These are phyloP conservation scores for Eumerus sabulonum DNA, from an alignment of 2,888 invertebrate genomes.

Conservation along the genomic window DNA sequence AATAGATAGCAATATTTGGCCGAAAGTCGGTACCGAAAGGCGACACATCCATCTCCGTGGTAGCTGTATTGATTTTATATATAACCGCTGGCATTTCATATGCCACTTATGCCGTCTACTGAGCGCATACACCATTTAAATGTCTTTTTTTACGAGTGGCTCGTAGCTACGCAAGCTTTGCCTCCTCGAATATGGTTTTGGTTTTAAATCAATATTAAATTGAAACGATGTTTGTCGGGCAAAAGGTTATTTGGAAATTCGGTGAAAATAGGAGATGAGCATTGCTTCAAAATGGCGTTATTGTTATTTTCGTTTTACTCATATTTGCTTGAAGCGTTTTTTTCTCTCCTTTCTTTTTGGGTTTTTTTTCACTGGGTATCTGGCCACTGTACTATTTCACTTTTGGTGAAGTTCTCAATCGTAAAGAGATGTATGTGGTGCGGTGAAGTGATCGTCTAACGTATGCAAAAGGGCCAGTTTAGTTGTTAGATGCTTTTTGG, in stretches of 20 bases:
- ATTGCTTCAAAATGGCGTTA: slow-evolving; percentile 42
- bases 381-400: too few species aligned
- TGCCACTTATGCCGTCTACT: slow-evolving; percentile 34
- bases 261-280: background rate
- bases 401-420: too few species aligned
- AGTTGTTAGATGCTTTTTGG: too few species aligned
- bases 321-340: too few species aligned
- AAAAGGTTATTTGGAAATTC: background rate
- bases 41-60: background rate
- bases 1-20: background rate
- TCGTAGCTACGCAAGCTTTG: background rate
- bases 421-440: too few species aligned
- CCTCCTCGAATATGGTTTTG: background rate
- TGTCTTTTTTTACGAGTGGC: slow-evolving; percentile 9
- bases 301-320: too few species aligned
- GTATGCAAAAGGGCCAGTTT: too few species aligned
- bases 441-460: too few species aligned
- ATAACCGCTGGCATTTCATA: slow-evolving; percentile 28
- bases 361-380: too few species aligned
- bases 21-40: background rate
- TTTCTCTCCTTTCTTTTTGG: too few species aligned
- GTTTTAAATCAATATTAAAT: background rate
- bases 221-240: background rate
- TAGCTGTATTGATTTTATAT: slow-evolving; percentile 44
- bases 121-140: slow-evolving; percentile 45